Evolutionary conservation across 30 jellyfish, hydroid and myxozoan species (phyloP), one percentile per base, ranked within the genome.

Genomic region (Pelagia noctiluca): DNA sequence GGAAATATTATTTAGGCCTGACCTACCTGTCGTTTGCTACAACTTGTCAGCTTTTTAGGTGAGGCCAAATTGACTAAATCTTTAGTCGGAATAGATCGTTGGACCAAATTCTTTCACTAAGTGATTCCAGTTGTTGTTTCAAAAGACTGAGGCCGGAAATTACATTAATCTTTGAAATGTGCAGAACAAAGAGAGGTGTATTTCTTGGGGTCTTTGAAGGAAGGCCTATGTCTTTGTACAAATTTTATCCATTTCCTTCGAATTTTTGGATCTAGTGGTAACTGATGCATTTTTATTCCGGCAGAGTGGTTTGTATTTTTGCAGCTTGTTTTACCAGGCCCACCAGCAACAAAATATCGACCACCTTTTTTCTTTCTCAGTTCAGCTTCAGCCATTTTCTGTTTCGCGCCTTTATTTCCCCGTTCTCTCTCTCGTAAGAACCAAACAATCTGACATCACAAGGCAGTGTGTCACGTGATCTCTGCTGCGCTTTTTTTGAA

Each of bases 341-440:
- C 84, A 11, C 91, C 84, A 2, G 84, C 91, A 19, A 80, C 85
- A 49, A 83, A 80, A 68, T 80, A 80, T 67, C 76, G 64, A 76
- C 91, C 91, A 63, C 91, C 88, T 52, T 30, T 52, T 35, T 77
- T 77, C 28, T 7, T 57, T 24, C 50, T 74, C 4, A 13, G 8
- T 71, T 34, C 71, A 30, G 75, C 26, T 77, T 53, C n/a, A n/a
- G n/a, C n/a, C n/a, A n/a, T n/a, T n/a, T n/a, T n/a, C n/a, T n/a
- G n/a, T n/a, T n/a, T n/a, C n/a, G n/a, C n/a, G n/a, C n/a, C n/a
- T n/a, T n/a, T n/a, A n/a, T n/a, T n/a, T n/a, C n/a, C n/a, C n/a
- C n/a, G n/a, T n/a, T n/a, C n/a, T n/a, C n/a, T n/a, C n/a, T n/a
- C n/a, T n/a, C n/a, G n/a, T n/a, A n/a, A n/a, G n/a, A n/a, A n/a